Evolutionary conservation across 2,113 vertebrate species (phyloP).

Genomic region (Solea solea): DNA sequence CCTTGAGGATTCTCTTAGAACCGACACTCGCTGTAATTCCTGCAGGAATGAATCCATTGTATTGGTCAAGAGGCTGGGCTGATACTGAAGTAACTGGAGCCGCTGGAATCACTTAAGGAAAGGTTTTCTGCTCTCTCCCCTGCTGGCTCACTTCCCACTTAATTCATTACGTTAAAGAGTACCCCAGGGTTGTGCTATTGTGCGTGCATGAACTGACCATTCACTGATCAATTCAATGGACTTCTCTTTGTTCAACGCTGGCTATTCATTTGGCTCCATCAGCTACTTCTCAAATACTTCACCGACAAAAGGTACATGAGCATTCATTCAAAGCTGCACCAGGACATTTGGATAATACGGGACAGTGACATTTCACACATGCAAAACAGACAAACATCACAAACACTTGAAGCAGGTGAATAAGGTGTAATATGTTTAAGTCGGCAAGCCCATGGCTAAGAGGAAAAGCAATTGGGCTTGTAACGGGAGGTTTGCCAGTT

Average conservation of each 20-base stretch:
- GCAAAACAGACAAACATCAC: not conserved
- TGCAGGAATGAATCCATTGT: slow-evolving; percentile 43
- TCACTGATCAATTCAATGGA: slow-evolving; percentile 39
- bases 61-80: slow-evolving; percentile 54
- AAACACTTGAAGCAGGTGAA: not conserved
- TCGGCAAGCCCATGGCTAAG: too few species aligned
- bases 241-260: slow-evolving; percentile 10
- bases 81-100: slow-evolving; percentile 48
- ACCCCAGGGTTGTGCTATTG: slow-evolving; percentile 11
- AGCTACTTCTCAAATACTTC: slow-evolving; percentile 21
- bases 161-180: slow-evolving; percentile 69
- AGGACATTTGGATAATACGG: slow-evolving; percentile 6
- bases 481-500: too few species aligned
- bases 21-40: slow-evolving; percentile 28
- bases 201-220: slow-evolving; percentile 25
- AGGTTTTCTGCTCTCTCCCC: slow-evolving; percentile 19
- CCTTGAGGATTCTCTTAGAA: slow-evolving; percentile 39
- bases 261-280: slow-evolving; percentile 37
- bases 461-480: too few species aligned
- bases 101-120: slow-evolving; percentile 32
- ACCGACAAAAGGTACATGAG: slow-evolving; percentile 9
- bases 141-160: slow-evolving; percentile 56
- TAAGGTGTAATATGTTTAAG: not conserved
- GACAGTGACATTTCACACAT: not conserved
- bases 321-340: slow-evolving; percentile 7